Base-by-base conservation (phyloP, 2,113 vertebrate genomes). In the Cochlearius cochlearius region DNA sequence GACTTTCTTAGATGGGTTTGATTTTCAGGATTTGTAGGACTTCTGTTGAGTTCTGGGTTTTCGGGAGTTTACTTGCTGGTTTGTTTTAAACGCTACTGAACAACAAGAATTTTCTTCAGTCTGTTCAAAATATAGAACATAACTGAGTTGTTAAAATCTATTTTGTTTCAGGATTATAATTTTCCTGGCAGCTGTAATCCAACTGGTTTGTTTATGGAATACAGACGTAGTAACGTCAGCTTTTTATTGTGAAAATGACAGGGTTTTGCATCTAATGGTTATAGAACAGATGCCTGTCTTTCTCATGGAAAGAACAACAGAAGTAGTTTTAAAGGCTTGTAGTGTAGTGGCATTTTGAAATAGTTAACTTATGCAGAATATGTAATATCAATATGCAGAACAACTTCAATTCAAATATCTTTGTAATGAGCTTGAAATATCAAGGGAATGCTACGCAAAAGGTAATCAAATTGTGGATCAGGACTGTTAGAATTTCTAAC, bases 361-460 rank as follows among this genome's bases (percentile, higher is more conserved):
- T 58, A 85, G 74, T 49, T 27, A 39, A 72, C 30, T 71, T 69
- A 9, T 1, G 25, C 25, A 30, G 41, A 38, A 23, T 55, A 32
- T 53, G 12, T 67, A 67, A 72, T 49, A 73, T 38, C 47, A 64
- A 60, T 52, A 29, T 32, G 29, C 52, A 74, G 47, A 80, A 60
- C 22, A 93, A 43, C 47, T 76, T 69, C 30, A 74, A 13, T 62
- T 73, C 59, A 20, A 55, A 9, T 52, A 68, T 63, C 55, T 93
- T 86, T 43, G 62, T 63, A 92, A 91, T 59, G 55, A 88, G 83
- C 76, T 94, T 86, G 85, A 94, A 96, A 87, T 95, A 94, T 12
- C 41, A 11, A 95, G 75, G 86, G 83, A 89, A 39, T 90, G 43
- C 87, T 86, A 69, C 5, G 20, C 45, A 41, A 94, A 92, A 92